A percentile compares a stretch with the other conserved stretches of the same genome.
phyloP scores from a whole-genome alignment of 2,888 invertebrate species.

The Hemaris fuciformis region DNA sequence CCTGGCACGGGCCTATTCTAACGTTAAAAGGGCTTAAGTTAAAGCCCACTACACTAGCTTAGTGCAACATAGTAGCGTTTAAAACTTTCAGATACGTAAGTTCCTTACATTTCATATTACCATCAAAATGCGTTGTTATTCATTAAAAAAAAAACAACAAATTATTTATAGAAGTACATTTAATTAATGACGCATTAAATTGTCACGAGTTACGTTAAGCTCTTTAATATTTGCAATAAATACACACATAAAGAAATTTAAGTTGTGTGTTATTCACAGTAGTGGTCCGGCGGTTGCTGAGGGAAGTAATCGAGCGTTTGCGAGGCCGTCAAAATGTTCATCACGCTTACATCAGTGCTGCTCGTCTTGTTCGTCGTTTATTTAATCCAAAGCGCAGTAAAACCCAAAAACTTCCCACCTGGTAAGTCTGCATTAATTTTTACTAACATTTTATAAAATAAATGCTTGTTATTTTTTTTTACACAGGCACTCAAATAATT shows the following conservation, averaged over 20 bases:
- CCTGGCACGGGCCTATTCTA: no score
- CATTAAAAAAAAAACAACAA: no score
- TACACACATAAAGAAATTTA: not conserved
- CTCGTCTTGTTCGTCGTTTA: slow-evolving; percentile 22
- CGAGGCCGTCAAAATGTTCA: slow-evolving; percentile 18
- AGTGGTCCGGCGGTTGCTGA: not conserved
- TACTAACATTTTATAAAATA: not conserved
- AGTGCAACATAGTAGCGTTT: no score
- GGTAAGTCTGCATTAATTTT: slow-evolving; percentile 20
- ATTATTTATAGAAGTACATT: no score
- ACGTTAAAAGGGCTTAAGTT: no score
- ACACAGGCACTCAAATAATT: no score
- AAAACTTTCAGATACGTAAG: no score
- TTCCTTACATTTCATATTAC: no score
- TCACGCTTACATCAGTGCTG: slow-evolving; percentile 18
- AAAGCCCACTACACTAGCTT: no score
- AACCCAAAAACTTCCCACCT: slow-evolving; percentile 31
- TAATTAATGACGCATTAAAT: no score
- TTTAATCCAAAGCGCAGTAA: slow-evolving; percentile 24
- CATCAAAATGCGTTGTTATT: no score
- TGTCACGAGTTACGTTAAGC: not conserved
- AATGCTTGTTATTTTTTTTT: not conserved
- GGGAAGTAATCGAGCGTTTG: not conserved
- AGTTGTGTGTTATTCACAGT: not conserved
- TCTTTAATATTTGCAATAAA: not conserved